phyloP scores from a whole-genome alignment of 1,140 invertebrate genomes.

The Wiebesia pumilae region DNA sequence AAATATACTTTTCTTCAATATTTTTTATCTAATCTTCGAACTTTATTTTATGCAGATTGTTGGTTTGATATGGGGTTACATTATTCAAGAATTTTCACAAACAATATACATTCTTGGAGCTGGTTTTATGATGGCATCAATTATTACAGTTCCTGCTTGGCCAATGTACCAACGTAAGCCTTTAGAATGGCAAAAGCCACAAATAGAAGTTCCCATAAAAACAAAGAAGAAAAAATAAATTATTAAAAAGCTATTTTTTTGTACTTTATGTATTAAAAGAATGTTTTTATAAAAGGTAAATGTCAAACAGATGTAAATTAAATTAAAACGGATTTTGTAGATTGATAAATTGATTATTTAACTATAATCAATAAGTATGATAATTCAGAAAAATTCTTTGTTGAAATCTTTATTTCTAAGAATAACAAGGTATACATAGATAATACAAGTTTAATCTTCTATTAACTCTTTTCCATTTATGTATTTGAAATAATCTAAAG shows the following conservation, averaged over 20 bases:
- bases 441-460: no score
- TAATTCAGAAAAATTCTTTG: no score
- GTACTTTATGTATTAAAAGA: background rate
- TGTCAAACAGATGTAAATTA: no score
- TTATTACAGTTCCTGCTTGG: conserved; percentile 93
- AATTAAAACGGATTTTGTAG: no score
- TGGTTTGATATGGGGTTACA: conserved; percentile 93
- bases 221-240: conserved; percentile 50
- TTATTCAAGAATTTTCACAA: conserved; percentile 96
- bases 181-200: conserved; percentile 92
- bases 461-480: no score
- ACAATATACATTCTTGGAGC: conserved; percentile 94
- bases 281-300: background rate
- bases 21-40: conserved; percentile 43
- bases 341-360: no score
- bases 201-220: conserved; percentile 56
- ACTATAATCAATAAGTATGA: no score
- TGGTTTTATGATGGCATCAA: conserved; percentile 89
- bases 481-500: no score
- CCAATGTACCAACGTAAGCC: conserved; percentile 92
- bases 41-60: conserved; percentile 77
- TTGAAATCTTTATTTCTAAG: no score
- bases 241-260: background rate
- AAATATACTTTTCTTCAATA: conserved; percentile 22
- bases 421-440: no score